Percentiles rank a stretch among this genome's conserved stretches.
Evolutionary conservation across 1,140 invertebrate genomes (phyloP).

Genomic region (Episyrphus balteatus): DNA sequence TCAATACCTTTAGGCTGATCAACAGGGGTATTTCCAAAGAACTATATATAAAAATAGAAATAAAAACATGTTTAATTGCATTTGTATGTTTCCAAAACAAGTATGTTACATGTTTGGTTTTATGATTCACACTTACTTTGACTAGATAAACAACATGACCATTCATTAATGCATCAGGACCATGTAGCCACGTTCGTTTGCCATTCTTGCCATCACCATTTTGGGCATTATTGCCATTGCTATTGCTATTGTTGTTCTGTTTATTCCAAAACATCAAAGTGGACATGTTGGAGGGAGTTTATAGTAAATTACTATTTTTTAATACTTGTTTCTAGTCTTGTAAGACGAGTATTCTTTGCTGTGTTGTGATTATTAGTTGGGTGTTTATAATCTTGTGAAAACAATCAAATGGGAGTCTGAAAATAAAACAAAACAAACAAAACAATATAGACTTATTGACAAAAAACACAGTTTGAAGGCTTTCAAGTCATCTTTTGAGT

Average conservation of each 20-base stretch:
- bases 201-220: conserved; percentile 29
- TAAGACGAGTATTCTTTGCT: too few relatives aligned
- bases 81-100: background rate
- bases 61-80: background rate
- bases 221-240: conserved; percentile 14
- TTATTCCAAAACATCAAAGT: conserved; percentile 51
- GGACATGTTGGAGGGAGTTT: conserved; percentile 40
- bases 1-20: conserved; percentile 94
- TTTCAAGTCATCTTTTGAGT: too few relatives aligned
- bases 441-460: too few relatives aligned
- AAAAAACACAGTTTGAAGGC: too few relatives aligned
- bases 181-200: conserved; percentile 82
- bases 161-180: conserved; percentile 81
- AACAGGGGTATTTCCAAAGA: conserved; percentile 84
- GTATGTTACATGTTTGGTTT: background rate
- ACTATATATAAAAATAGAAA: conserved; percentile 47
- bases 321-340: background rate
- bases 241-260: conserved; percentile 39
- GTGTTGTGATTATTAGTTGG: too few relatives aligned
- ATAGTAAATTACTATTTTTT: background rate
- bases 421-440: too few relatives aligned
- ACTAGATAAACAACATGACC: conserved; percentile 94
- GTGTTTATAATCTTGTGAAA: too few relatives aligned
- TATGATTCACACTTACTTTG: conserved; percentile 58
- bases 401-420: too few relatives aligned